Evolutionary conservation across 2,113 vertebrate species (phyloP).

Genomic region (Ceyx melanurus): DNA sequence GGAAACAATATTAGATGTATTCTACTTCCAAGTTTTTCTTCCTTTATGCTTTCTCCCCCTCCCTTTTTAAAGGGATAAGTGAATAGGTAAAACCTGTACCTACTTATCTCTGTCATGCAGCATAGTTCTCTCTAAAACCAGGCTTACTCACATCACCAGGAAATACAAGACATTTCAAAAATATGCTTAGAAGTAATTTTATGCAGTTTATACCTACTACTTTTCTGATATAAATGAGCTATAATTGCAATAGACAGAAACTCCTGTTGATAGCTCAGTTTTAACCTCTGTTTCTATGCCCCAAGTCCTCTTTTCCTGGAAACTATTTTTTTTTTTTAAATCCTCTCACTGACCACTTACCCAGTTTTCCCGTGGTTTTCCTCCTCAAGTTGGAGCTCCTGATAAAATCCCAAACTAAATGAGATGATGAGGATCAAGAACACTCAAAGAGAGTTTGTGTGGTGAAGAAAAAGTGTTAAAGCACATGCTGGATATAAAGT

Average conservation of each 20-base stretch:
- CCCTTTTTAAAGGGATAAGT: not conserved
- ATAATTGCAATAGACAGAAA: not conserved
- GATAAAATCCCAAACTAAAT: not conserved
- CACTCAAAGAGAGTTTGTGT: not conserved
- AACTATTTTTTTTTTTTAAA: not conserved
- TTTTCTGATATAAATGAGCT: not conserved
- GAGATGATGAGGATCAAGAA: not conserved
- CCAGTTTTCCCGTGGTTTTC: not conserved
- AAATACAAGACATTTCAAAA: not conserved
- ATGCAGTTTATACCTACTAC: not conserved
- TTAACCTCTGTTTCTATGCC: not conserved
- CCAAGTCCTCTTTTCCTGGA: not conserved
- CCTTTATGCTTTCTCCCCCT: not conserved
- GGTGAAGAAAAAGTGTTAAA: not conserved
- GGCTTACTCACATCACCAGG: not conserved
- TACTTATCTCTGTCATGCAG: not conserved
- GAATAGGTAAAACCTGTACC: not conserved
- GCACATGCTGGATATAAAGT: not conserved
- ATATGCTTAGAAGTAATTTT: not conserved
- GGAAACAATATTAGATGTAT: slow-evolving; percentile 57
- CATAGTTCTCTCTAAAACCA: not conserved
- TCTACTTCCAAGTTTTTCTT: slow-evolving; percentile 8
- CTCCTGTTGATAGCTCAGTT: not conserved
- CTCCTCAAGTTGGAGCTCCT: not conserved
- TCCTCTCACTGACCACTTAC: not conserved